These are phyloP conservation scores for Protonibea diacanthus DNA, from an alignment of 2,797 vertebrate genomes.

Conservation along the genomic window DNA sequence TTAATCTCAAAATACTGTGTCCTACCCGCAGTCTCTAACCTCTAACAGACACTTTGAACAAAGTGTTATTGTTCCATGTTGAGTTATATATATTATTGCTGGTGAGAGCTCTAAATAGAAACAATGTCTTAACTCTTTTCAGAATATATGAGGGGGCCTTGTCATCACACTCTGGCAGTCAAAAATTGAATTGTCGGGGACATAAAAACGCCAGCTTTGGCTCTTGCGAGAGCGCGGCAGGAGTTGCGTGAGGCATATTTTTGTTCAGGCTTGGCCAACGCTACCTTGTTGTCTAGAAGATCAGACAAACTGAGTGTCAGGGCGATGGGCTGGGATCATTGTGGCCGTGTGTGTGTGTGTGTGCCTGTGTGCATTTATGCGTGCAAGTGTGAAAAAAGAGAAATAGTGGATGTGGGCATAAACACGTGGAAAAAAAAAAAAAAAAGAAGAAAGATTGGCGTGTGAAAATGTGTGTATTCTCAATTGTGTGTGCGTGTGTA, in stretches of 20 bases:
- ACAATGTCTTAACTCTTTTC: constrained; percentile 38
- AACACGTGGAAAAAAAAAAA: background rate
- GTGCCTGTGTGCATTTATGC: constrained; percentile 35
- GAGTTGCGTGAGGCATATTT: constrained; percentile 57
- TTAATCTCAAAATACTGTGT: constrained; percentile 25
- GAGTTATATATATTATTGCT: constrained; percentile 19
- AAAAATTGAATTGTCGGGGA: constrained; percentile 38
- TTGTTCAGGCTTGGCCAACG: constrained; percentile 59
- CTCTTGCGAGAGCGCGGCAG: constrained; percentile 12
- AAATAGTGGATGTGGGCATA: constrained; percentile 57
- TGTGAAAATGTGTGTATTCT: constrained; percentile 65
- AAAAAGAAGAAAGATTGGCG: constrained; percentile 43
- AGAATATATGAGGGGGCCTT: constrained; percentile 27
- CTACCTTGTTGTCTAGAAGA: constrained; percentile 65
- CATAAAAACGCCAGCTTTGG: constrained; percentile 44
- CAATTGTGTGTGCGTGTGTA: constrained; percentile 51
- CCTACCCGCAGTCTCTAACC: constrained; percentile 18
- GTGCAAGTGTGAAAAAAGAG: constrained; percentile 57
- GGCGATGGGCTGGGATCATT: constrained; percentile 33
- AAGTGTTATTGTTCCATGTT: constrained; percentile 42
- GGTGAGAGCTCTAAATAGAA: constrained; percentile 34
- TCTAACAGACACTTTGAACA: constrained; percentile 35
- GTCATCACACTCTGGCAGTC: constrained; percentile 22
- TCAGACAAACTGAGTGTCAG: constrained; percentile 52
- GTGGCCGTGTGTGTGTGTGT: constrained; percentile 32